Conservation (phyloP, 2,888 invertebrate genomes). For the Phymatocera aterrima region DNA sequence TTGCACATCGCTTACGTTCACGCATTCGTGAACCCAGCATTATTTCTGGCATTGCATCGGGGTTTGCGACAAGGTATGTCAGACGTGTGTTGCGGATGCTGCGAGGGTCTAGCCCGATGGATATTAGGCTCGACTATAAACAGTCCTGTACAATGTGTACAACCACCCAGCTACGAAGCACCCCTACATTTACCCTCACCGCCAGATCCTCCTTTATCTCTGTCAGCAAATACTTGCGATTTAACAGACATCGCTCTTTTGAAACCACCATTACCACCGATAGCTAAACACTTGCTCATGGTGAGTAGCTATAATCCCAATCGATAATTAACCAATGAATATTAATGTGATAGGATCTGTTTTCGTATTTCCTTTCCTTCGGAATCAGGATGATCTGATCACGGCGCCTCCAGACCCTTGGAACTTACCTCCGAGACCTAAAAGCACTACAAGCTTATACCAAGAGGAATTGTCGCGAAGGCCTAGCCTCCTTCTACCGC, state of each 20-base stretch:
- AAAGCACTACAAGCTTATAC: conserved; percentile 67
- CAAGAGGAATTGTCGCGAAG: conserved; percentile 66
- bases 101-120: conserved; percentile 81
- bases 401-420: conserved; percentile 64
- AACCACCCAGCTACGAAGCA: conserved; percentile 68
- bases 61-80: conserved; percentile 84
- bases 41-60: conserved; percentile 87
- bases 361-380: too few species aligned
- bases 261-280: conserved; percentile 69
- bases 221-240: conserved; percentile 59
- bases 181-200: conserved; percentile 59
- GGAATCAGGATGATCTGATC: conserved; percentile 64
- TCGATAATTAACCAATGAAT: background rate
- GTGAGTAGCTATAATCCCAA: conserved; percentile 50
- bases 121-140: conserved; percentile 73
- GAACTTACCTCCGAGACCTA: conserved; percentile 65
- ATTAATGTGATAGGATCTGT: too few species aligned
- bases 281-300: conserved; percentile 66
- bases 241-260: conserved; percentile 70
- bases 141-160: conserved; percentile 55
- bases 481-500: conserved; percentile 66
- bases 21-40: conserved; percentile 89
- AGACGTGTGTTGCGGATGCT: conserved; percentile 86
- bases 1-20: conserved; percentile 92
- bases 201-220: conserved; percentile 56